These are phyloP conservation scores for Oxycera nigricornis DNA, from an alignment of 2,888 invertebrate species.

Conservation along the genomic window DNA sequence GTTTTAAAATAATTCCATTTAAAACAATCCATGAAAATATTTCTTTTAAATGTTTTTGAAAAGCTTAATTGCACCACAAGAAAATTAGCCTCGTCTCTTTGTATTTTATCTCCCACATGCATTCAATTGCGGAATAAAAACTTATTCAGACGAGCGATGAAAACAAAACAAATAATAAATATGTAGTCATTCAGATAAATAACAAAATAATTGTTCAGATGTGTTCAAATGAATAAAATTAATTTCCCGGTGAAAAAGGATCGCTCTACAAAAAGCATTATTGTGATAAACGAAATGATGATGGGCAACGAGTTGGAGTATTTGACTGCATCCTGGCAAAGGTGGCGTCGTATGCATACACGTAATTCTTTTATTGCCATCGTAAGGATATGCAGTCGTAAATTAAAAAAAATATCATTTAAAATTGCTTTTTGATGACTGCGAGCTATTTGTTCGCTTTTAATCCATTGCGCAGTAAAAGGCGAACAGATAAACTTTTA, in stretches of 20 bases:
- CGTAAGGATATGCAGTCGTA: not conserved
- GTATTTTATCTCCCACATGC: not conserved
- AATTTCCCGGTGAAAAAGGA: slow-evolving; percentile 16
- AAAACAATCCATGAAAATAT: too few relatives aligned
- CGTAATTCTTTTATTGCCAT: not conserved
- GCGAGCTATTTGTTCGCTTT: not conserved
- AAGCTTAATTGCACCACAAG: too few relatives aligned
- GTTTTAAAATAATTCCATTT: too few relatives aligned
- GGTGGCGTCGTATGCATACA: too few relatives aligned
- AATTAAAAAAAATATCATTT: not conserved
- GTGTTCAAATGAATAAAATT: slow-evolving; percentile 36
- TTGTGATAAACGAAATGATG: not conserved
- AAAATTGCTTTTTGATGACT: not conserved
- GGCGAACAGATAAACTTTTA: too few relatives aligned
- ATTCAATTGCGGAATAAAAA: not conserved
- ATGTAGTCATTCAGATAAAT: slow-evolving; percentile 24
- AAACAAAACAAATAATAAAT: slow-evolving; percentile 18
- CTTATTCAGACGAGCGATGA: not conserved
- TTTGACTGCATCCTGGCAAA: not conserved
- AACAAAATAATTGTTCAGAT: slow-evolving; percentile 34
- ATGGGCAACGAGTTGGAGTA: not conserved
- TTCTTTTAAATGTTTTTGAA: too few relatives aligned
- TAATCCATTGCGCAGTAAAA: too few relatives aligned
- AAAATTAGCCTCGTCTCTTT: too few relatives aligned
- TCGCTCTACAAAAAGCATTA: not conserved